These are phyloP conservation scores for Mus minutoides DNA, from an alignment of 2,797 vertebrate species.

Conservation along the genomic window DNA sequence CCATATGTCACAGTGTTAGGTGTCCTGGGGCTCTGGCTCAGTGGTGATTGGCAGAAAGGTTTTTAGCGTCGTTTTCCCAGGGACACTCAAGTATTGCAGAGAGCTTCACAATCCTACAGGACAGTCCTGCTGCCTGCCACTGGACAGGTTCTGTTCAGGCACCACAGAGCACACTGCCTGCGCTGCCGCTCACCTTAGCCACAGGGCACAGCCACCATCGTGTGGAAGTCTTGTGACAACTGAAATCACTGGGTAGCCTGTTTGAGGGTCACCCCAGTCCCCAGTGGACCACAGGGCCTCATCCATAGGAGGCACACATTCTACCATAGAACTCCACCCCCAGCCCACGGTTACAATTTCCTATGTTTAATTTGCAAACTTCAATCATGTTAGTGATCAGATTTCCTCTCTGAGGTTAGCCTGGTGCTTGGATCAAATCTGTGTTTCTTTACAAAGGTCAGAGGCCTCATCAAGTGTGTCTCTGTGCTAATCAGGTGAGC, in stretches of 20 bases:
- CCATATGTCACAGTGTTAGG: background rate
- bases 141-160: too few relatives aligned
- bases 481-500: too few relatives aligned
- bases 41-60: background rate
- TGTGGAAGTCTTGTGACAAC: background rate
- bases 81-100: background rate
- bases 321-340: rapidly evolving
- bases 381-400: background rate
- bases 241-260: background rate
- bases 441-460: background rate
- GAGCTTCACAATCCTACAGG: background rate
- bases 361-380: background rate
- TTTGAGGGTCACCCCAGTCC: too few relatives aligned
- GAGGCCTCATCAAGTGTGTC: rapidly evolving
- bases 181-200: too few relatives aligned
- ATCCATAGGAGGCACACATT: too few relatives aligned
- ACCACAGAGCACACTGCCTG: too few relatives aligned
- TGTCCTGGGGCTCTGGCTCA: background rate
- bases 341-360: background rate
- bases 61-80: background rate
- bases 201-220: background rate
- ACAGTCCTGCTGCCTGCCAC: too few relatives aligned
- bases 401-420: background rate
- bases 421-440: background rate
- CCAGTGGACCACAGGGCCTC: background rate